Conservation (phyloP, 1,140 invertebrate species). For the Pogonognathellus flavescens region DNA sequence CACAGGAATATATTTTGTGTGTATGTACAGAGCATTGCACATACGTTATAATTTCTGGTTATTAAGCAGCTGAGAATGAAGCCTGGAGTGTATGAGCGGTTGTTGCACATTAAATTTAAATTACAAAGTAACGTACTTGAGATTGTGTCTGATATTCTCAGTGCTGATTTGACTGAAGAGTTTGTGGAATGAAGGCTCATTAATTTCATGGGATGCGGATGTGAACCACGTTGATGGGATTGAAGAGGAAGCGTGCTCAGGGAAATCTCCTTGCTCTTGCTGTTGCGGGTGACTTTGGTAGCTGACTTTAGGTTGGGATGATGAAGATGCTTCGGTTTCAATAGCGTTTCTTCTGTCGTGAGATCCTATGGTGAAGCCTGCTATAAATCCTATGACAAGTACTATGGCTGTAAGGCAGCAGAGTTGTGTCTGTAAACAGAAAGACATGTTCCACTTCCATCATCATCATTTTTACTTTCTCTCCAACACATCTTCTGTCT, state of each 20-base stretch:
- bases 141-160: slow-evolving; percentile 61
- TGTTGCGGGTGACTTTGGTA: slow-evolving; percentile 22
- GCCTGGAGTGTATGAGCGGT: too few species aligned
- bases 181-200: slow-evolving; percentile 59
- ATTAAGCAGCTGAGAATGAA: too few species aligned
- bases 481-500: neutral
- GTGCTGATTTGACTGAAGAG: slow-evolving; percentile 59
- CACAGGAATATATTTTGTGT: too few species aligned
- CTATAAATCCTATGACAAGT: slow-evolving; percentile 56
- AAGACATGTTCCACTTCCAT: slow-evolving; percentile 1
- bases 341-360: slow-evolving; percentile 38
- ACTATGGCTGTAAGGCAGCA: slow-evolving; percentile 50
- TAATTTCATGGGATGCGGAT: slow-evolving; percentile 56
- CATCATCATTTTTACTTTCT: slow-evolving; percentile 26
- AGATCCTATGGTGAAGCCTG: slow-evolving; percentile 53
- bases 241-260: slow-evolving; percentile 37
- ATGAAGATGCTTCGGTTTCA: slow-evolving; percentile 40
- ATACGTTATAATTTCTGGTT: too few species aligned
- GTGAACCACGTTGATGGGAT: slow-evolving; percentile 34
- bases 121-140: slow-evolving; percentile 57
- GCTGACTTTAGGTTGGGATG: slow-evolving; percentile 43
- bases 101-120: too few species aligned
- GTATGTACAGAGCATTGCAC: too few species aligned
- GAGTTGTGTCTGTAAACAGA: slow-evolving; percentile 54
- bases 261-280: slow-evolving; percentile 32